phyloP scores from a whole-genome alignment of 2,113 vertebrate genomes.

The Sinocyclocheilus grahami region DNA sequence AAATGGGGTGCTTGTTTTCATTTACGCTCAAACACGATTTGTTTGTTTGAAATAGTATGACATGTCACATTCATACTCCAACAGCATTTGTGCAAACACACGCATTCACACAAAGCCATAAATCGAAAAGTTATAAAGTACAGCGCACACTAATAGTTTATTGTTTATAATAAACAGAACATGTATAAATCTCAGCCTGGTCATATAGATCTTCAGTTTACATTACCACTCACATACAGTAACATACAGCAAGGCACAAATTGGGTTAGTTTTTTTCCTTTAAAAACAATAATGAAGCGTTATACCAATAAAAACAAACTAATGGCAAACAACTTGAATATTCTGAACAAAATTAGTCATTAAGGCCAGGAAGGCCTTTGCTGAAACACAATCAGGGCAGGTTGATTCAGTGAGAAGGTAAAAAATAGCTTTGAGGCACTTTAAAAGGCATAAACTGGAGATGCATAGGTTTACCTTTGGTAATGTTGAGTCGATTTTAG shows the following conservation, averaged over 20 bases:
- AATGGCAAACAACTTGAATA: neutral
- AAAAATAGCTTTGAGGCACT: conserved; percentile 6
- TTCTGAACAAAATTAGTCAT: neutral
- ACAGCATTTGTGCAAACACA: neutral
- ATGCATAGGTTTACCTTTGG: neutral
- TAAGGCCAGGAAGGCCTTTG: neutral
- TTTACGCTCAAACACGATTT: neutral
- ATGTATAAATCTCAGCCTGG: neutral
- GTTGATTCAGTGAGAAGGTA: neutral
- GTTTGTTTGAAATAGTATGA: neutral
- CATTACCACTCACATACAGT: neutral
- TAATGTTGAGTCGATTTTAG: neutral
- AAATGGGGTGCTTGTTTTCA: neutral
- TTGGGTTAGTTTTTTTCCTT: neutral
- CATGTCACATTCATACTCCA: neutral
- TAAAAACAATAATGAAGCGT: neutral
- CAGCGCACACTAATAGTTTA: neutral
- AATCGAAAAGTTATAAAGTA: neutral
- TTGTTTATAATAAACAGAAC: neutral
- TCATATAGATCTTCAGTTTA: neutral
- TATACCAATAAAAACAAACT: neutral
- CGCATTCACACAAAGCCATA: neutral
- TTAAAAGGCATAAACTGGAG: neutral
- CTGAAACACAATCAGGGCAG: neutral
- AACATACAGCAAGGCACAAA: neutral